Percentiles rank a stretch among this genome's conserved stretches.
Evolutionary conservation across 2,113 vertebrate genomes (phyloP).

Genomic region (Sander lucioperca): DNA sequence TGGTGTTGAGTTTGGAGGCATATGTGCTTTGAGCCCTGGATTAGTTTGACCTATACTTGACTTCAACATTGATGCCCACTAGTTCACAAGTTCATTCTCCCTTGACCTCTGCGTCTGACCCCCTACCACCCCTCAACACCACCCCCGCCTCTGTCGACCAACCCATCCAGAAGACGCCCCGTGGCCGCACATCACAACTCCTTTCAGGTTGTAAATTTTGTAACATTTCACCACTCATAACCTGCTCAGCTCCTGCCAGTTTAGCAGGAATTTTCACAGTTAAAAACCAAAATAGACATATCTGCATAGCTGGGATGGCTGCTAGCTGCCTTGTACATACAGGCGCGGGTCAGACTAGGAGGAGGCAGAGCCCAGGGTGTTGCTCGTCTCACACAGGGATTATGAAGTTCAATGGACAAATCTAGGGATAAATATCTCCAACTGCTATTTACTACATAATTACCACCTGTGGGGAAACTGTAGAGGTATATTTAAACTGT

Average conservation of each 20-base stretch:
- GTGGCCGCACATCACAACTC: conserved; percentile 21
- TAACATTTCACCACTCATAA: conserved; percentile 69
- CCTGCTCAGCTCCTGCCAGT: conserved; percentile 51
- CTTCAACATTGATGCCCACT: conserved; percentile 56
- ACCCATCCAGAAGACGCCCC: conserved; percentile 18
- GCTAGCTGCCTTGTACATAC: conserved; percentile 31
- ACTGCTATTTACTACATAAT: conserved; percentile 4
- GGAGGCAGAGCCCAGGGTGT: neutral
- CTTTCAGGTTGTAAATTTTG: conserved; percentile 72
- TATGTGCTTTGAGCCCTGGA: conserved; percentile 65
- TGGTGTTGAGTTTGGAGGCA: conserved; percentile 62
- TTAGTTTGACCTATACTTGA: conserved; percentile 77
- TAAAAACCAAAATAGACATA: conserved; percentile 69
- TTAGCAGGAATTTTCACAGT: conserved; percentile 69
- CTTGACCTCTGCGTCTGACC: conserved; percentile 59
- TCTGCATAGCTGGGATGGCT: conserved; percentile 68
- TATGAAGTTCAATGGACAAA: conserved; percentile 32
- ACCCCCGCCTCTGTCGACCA: neutral
- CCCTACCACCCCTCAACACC: neutral
- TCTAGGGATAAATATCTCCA: conserved; percentile 20
- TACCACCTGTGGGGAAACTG: neutral
- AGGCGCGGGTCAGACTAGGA: conserved; percentile 23
- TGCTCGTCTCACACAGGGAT: conserved; percentile 28
- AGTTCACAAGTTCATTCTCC: conserved; percentile 70
- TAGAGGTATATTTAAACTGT: neutral